Base-by-base conservation (phyloP, 2,797 vertebrate species). In the Ctenosaura bakeri region DNA sequence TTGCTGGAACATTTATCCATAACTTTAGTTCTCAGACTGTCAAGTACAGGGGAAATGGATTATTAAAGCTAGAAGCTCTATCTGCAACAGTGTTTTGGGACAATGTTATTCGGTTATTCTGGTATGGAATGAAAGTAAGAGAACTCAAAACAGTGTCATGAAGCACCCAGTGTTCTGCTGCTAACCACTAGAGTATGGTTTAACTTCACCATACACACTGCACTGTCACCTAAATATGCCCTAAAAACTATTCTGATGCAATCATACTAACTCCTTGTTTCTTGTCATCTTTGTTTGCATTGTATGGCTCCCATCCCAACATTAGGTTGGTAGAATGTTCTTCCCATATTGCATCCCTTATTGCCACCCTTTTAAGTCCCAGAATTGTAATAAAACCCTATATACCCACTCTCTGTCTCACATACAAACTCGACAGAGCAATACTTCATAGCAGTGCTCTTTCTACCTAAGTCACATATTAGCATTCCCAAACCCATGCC, bases 1-100 rank as follows among this genome's bases (percentile, higher is more conserved):
- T 77, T 86, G 69, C 79, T n/a, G 24, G 35, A 18, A 18, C 3
- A 59, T 83, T n/a, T 52, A 59, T 66, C 52, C 59, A 84, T 79
- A 89, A 42, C 56, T 46, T 88, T 16, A 80, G 35, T 59, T 78
- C n/a, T 88, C 56, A 88, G 54, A 26, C 69, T 82, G 32, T 4
- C 64, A 79, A 24, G 54, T 26, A 59, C 26, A 89, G 38, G 80
- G 87, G 22, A 46, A 79, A 85, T 42, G 22, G 77, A 87, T 64
- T 9, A 87, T 87, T 87, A 78, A 46, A 62, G 13, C 32, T 83
- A 77, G 54, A 3, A 89, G 59, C 42, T 82, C 22, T 7, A 82
- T 54, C 46, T 66, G 46, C 56, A 82, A 12, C 42, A 56, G 38
- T 50, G 56, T 54, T 77, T 74, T 52, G 14, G 24, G 71, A 56